Base-by-base conservation (phyloP, 2,113 vertebrate genomes). In the Hoplias malabaricus region DNA sequence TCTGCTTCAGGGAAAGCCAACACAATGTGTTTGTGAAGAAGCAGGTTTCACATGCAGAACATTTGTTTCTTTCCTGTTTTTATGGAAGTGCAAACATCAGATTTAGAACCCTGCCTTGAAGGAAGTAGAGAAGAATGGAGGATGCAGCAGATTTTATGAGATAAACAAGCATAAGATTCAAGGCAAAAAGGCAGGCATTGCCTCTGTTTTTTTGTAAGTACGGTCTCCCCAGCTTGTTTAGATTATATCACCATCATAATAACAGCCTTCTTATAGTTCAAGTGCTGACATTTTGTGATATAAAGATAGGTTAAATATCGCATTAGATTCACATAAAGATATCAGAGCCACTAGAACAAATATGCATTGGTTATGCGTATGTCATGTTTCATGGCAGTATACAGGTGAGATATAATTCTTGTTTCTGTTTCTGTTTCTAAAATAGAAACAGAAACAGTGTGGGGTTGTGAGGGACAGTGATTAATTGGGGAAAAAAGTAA, bases 101-200 rank as follows among this genome's bases (percentile, higher is more conserved):
- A 78, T 86, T 72, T 76, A 48, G 73, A 56, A 43, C 77, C 79
- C 46, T 65, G 81, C 82, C 69, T 42, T 40, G 13, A n/a, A 73
- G 61, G 69, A 59, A 57, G 40, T 25, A 53, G 38, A 48, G 74
- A 53, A 73, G 79, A 81, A 43, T 80, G 42, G 82, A 85, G 50
- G 29, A 34, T 21, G 36, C 70, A 65, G 59, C 48, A 84, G 67
- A 84, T 79, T 83, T 48, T 75, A 36, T 76, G 79, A 78, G 84
- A 88, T 85, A 77, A 80, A 83, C 63, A 73, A 80, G 69, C 72
- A 53, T 62, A 80, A 76, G 69, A 8, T 75, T 59, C 10, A 42
- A 29, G 53, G 48, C 11, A 1, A 34, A 5, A 29, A 65, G 40
- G 14, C 61, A 23, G n/a, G 42, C 69, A 43, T 69, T 61, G 40